phyloP scores from a whole-genome alignment of 1,140 invertebrate species.

The Drosophila hydei region DNA sequence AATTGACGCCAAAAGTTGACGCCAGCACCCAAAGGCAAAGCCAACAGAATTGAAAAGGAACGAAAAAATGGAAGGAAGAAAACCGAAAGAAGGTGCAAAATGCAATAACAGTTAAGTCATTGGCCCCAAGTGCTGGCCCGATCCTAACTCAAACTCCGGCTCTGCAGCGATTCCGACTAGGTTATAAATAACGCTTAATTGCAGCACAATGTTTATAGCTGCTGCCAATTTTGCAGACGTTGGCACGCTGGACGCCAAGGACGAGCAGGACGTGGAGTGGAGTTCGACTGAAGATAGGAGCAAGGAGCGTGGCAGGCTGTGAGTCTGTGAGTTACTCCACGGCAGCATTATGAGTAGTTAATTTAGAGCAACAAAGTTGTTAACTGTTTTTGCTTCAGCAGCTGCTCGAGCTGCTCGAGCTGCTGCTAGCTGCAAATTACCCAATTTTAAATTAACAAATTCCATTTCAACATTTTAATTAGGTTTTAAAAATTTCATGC shows the following conservation, averaged over 20 bases:
- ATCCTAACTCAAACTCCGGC: slow-evolving; percentile 6
- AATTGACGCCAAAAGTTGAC: slow-evolving; percentile 79
- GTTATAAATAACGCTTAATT: slow-evolving; percentile 80
- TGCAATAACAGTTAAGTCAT: slow-evolving; percentile 79
- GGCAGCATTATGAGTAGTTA: slow-evolving; percentile 78
- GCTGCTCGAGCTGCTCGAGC: slow-evolving; percentile 38
- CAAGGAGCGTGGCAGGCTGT: neutral
- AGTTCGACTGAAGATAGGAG: too few species aligned
- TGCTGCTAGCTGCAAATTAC: slow-evolving; percentile 67
- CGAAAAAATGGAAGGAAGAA: slow-evolving; percentile 15
- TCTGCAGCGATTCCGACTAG: slow-evolving; percentile 23
- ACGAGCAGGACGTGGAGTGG: neutral
- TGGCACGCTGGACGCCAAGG: slow-evolving; percentile 20
- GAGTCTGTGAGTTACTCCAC: slow-evolving; percentile 31
- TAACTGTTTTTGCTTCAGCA: slow-evolving; percentile 54
- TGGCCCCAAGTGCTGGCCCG: slow-evolving; percentile 53
- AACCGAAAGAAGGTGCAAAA: slow-evolving; percentile 65
- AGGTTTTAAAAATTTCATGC: slow-evolving; percentile 81
- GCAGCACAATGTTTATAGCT: slow-evolving; percentile 66
- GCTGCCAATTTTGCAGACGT: slow-evolving; percentile 56
- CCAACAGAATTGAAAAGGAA: slow-evolving; percentile 42
- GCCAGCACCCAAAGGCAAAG: slow-evolving; percentile 55
- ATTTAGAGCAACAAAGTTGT: slow-evolving; percentile 79
- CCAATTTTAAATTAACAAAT: slow-evolving; percentile 83
- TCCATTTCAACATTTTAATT: slow-evolving; percentile 82